These are phyloP conservation scores for Rhagoletis pomonella DNA, from an alignment of 1,140 invertebrate genomes.

Conservation along the genomic window DNA sequence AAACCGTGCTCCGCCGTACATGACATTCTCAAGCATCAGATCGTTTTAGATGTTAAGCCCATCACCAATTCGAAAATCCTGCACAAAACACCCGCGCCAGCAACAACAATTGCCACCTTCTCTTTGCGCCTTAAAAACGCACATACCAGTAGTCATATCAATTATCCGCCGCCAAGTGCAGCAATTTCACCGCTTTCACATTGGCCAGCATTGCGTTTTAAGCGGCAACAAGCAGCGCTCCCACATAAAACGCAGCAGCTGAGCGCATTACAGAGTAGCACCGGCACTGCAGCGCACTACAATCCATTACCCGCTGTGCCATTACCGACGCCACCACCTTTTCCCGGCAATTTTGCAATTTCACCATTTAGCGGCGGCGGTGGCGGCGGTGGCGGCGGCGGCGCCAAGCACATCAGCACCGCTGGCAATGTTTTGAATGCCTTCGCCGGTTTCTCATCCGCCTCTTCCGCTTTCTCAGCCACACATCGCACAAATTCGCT, in stretches of 20 bases:
- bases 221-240: constrained; percentile 51
- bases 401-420: not conserved
- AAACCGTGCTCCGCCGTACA: not conserved
- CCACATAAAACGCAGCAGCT: constrained; percentile 5
- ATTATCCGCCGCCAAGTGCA: not conserved
- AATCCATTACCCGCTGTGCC: constrained; percentile 64
- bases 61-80: not conserved
- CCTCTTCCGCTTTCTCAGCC: constrained; percentile 48
- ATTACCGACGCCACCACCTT: constrained; percentile 68
- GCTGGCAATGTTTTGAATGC: constrained; percentile 43
- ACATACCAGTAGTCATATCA: constrained; percentile 7
- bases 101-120: not conserved
- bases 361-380: constrained; percentile 48
- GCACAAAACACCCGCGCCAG: not conserved
- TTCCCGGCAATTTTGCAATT: constrained; percentile 62
- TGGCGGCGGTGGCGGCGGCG: too few relatives aligned
- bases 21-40: not conserved
- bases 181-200: not conserved
- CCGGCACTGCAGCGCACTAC: constrained; percentile 15
- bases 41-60: not conserved
- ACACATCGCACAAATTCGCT: constrained; percentile 24
- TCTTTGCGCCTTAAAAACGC: not conserved
- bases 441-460: constrained; percentile 53
- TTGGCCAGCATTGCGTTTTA: constrained; percentile 32
- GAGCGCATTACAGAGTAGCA: not conserved